Conservation (phyloP, 2,113 vertebrate species). For the Microtus montanus region DNA sequence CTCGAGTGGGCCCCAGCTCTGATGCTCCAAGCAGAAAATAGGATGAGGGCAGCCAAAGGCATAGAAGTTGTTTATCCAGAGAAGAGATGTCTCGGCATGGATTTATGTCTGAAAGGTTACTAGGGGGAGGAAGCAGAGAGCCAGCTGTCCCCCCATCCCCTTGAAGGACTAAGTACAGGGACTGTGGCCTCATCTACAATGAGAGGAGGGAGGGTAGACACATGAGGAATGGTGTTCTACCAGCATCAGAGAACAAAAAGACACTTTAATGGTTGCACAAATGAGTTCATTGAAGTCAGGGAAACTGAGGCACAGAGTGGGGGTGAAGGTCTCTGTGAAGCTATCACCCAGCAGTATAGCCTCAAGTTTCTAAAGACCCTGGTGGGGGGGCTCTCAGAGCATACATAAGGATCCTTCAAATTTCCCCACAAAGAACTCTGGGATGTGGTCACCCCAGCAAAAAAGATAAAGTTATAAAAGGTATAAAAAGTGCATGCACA, state of each 20-base stretch:
- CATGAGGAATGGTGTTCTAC: neutral
- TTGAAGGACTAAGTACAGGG: constrained; percentile 50
- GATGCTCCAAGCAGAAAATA: constrained; percentile 71
- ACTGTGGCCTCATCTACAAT: constrained; percentile 18
- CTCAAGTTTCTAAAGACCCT: neutral
- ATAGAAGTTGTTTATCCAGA: constrained; percentile 78
- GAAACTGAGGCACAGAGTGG: constrained; percentile 47
- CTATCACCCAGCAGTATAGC: neutral
- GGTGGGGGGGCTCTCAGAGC: neutral
- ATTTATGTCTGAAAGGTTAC: constrained; percentile 76
- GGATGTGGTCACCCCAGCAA: neutral
- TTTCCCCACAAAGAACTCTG: neutral
- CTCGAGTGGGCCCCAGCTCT: constrained; percentile 68
- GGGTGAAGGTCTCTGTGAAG: neutral
- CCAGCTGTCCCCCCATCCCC: constrained; percentile 77
- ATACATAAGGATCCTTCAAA: neutral
- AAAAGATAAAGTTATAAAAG: neutral
- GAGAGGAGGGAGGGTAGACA: constrained; percentile 17
- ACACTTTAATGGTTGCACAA: neutral
- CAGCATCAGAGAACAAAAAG: neutral
- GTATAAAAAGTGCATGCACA: neutral
- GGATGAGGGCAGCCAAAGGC: constrained; percentile 77
- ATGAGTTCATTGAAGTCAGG: neutral
- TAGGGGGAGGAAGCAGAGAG: neutral
- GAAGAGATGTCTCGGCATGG: constrained; percentile 69